A percentile compares a stretch with the other conserved stretches of the same genome.
Conservation (phyloP, 2,888 invertebrate genomes). For the Mactromeris polynyma region DNA sequence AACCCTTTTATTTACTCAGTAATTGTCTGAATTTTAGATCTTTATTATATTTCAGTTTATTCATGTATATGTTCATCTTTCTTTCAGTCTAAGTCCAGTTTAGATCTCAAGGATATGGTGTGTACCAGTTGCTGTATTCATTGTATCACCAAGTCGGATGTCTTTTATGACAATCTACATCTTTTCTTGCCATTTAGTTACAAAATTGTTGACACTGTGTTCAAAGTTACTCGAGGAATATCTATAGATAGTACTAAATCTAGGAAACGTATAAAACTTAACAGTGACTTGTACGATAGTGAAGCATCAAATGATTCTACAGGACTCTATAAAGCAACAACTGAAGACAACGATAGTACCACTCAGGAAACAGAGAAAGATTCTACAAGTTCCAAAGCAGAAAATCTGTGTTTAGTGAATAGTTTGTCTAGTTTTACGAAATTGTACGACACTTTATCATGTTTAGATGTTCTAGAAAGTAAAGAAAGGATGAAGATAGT, state of each 20-base stretch:
- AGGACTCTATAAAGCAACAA: not conserved
- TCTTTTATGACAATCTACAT: constrained; percentile 70
- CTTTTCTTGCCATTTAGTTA: constrained; percentile 71
- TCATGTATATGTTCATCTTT: no score
- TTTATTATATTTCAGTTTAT: no score
- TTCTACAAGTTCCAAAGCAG: constrained; percentile 32
- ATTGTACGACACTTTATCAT: constrained; percentile 75
- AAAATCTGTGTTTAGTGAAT: constrained; percentile 46
- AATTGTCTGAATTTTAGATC: no score
- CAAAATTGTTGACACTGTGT: constrained; percentile 45
- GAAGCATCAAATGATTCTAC: constrained; percentile 77
- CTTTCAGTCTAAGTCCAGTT: constrained; percentile 26
- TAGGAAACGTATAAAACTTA: constrained; percentile 73
- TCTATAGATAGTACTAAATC: not conserved
- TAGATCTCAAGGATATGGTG: constrained; percentile 31
- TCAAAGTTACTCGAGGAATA: not conserved
- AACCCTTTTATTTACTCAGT: no score
- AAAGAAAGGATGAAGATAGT: constrained; percentile 40
- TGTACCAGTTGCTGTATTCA: constrained; percentile 29
- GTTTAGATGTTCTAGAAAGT: constrained; percentile 66
- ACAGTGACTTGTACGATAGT: constrained; percentile 77
- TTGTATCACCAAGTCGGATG: constrained; percentile 30
- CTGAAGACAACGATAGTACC: not conserved
- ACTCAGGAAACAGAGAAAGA: not conserved
- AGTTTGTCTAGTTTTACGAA: constrained; percentile 68